A percentile compares a stretch with the other conserved stretches of the same genome.
Evolutionary conservation across 2,888 invertebrate genomes (phyloP).

Genomic region (Acanthosepion pharaonis): DNA sequence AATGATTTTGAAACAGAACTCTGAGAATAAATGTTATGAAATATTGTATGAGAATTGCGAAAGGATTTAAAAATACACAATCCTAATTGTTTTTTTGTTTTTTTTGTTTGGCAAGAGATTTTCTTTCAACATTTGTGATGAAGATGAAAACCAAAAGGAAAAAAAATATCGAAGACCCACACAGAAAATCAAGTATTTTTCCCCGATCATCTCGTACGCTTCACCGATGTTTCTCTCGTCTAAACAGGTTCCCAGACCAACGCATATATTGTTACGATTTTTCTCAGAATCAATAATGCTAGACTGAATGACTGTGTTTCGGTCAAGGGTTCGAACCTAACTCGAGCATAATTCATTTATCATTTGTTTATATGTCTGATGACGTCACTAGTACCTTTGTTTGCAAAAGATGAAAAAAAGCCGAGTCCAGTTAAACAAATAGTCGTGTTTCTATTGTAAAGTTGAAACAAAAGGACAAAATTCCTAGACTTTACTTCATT

Average conservation of each 20-base stretch:
- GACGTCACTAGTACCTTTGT: not conserved
- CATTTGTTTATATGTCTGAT: not conserved
- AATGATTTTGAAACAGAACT: too few relatives aligned
- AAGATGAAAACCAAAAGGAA: too few relatives aligned
- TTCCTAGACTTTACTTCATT: not conserved
- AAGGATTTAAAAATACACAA: too few relatives aligned
- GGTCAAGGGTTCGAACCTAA: slow-evolving; percentile 15
- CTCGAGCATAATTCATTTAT: not conserved
- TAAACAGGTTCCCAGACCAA: not conserved
- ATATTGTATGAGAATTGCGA: too few relatives aligned
- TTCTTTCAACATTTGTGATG: too few relatives aligned
- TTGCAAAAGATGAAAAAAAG: not conserved
- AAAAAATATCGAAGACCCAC: not conserved
- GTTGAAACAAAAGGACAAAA: not conserved
- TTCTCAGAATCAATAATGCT: slow-evolving; percentile 15
- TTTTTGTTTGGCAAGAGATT: too few relatives aligned
- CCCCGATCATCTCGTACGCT: not conserved
- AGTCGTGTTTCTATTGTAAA: not conserved
- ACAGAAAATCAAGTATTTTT: not conserved
- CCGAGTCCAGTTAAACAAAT: not conserved
- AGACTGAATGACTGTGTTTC: slow-evolving; percentile 13
- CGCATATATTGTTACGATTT: not conserved
- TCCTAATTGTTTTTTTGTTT: too few relatives aligned
- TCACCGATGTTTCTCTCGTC: not conserved
- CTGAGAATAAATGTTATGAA: too few relatives aligned